A percentile compares a stretch with the other conserved stretches of the same genome.
Conservation (phyloP, 2,888 invertebrate species). For the Flexamia atlantica region DNA sequence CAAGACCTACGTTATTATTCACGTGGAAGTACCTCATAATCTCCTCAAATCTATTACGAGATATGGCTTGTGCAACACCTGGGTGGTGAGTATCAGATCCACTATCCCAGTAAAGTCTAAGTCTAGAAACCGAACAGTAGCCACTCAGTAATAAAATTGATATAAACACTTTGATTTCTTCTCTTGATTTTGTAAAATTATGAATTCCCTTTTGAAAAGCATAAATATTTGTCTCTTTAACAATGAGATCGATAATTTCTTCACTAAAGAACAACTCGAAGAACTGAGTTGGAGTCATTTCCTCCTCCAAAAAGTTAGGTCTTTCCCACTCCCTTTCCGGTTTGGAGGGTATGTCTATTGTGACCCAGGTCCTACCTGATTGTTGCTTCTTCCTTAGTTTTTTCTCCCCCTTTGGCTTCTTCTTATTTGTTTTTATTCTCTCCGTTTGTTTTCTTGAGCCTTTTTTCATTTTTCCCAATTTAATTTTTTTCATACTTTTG, state of each 20-base stretch:
- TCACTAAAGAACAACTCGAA: conserved; percentile 42
- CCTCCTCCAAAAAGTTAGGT: neutral
- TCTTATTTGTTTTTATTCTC: too few species aligned
- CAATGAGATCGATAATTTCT: conserved; percentile 63
- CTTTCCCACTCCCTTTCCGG: too few species aligned
- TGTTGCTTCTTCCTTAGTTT: too few species aligned
- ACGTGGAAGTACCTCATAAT: too few species aligned
- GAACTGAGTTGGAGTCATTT: neutral
- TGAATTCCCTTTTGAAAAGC: conserved; percentile 66
- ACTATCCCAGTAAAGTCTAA: conserved; percentile 67
- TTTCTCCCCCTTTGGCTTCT: too few species aligned
- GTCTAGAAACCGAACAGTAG: conserved; percentile 67
- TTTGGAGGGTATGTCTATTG: too few species aligned
- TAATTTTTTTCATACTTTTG: too few species aligned
- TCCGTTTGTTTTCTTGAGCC: too few species aligned
- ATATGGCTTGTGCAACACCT: conserved; percentile 66
- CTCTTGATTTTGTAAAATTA: conserved; percentile 64
- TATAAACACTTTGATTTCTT: conserved; percentile 60
- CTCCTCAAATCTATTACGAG: conserved; percentile 53
- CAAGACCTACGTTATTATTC: conserved; percentile 66
- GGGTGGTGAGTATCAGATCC: conserved; percentile 63
- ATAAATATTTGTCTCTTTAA: conserved; percentile 64
- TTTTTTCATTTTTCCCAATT: too few species aligned
- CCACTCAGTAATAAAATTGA: conserved; percentile 67
- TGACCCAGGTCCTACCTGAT: too few species aligned